A percentile compares a stretch with the other conserved stretches of the same genome.
Evolutionary conservation across 1,140 invertebrate genomes (phyloP).

Genomic region (Periplaneta americana): DNA sequence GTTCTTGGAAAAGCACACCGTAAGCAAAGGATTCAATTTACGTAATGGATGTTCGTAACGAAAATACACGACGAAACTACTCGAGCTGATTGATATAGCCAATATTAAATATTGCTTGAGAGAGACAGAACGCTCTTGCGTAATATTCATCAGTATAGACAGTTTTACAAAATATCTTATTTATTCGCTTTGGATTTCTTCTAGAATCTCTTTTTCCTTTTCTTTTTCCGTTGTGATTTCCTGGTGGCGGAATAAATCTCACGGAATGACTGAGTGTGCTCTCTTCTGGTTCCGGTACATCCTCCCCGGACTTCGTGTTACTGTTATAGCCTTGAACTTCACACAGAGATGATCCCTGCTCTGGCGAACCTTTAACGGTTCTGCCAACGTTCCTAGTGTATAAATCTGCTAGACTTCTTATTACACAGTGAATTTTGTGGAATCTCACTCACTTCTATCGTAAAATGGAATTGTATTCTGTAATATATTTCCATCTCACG

Average conservation of each 20-base stretch:
- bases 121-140: too few relatives aligned
- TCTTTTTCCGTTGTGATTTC: neutral
- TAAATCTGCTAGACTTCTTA: neutral
- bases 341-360: neutral
- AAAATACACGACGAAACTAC: too few relatives aligned
- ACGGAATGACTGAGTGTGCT: neutral
- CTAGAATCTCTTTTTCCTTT: neutral
- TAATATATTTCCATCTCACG: neutral
- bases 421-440: neutral
- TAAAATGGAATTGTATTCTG: neutral
- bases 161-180: too few relatives aligned
- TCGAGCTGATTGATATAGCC: too few relatives aligned
- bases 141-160: too few relatives aligned
- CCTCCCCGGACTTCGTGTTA: neutral
- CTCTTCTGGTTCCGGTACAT: neutral
- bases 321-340: neutral
- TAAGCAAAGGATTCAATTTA: too few relatives aligned
- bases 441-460: neutral
- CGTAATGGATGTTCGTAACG: too few relatives aligned
- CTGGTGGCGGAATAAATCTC: neutral
- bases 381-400: neutral
- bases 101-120: too few relatives aligned
- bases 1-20: too few relatives aligned
- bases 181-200: neutral
- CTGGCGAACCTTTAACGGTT: too few relatives aligned